Percentiles rank a stretch among this genome's conserved stretches.
Conservation (phyloP, 2,888 invertebrate species). For the Suillia variegata region DNA sequence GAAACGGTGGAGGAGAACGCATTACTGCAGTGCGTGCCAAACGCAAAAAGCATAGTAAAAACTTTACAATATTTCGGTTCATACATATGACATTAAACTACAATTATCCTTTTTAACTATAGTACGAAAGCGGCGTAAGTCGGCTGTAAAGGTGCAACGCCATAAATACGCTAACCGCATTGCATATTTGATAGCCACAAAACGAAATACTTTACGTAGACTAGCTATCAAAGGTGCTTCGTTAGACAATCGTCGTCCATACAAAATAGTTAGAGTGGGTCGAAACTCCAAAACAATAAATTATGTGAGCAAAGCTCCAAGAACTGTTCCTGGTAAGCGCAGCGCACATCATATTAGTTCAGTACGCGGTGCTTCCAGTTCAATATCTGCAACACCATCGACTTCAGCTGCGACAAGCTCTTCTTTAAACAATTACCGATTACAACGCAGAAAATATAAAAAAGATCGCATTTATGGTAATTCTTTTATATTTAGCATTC, state of each 20-base stretch:
- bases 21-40: no score
- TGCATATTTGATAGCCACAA: constrained; percentile 74
- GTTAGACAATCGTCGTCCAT: constrained; percentile 44
- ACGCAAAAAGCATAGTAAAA: no score
- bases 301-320: not conserved
- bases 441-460: constrained; percentile 35
- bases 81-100: no score
- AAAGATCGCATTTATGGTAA: constrained; percentile 28
- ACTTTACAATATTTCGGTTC: no score
- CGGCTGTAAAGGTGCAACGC: constrained; percentile 57
- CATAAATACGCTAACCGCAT: constrained; percentile 70
- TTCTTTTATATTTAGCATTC: not conserved
- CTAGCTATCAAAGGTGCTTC: constrained; percentile 66
- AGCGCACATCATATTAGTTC: constrained; percentile 21
- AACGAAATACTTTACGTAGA: constrained; percentile 70
- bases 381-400: constrained; percentile 17
- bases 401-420: constrained; percentile 12
- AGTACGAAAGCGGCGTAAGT: constrained; percentile 59
- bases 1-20: constrained; percentile 14
- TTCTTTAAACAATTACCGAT: constrained; percentile 21
- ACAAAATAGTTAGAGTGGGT: constrained; percentile 32
- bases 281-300: not conserved
- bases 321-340: constrained; percentile 21
- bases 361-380: constrained; percentile 8
- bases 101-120: no score